Percentiles rank a stretch among this genome's conserved stretches.
These are phyloP conservation scores for Hermodice carunculata DNA, from an alignment of 2,888 invertebrate genomes.

Conservation along the genomic window DNA sequence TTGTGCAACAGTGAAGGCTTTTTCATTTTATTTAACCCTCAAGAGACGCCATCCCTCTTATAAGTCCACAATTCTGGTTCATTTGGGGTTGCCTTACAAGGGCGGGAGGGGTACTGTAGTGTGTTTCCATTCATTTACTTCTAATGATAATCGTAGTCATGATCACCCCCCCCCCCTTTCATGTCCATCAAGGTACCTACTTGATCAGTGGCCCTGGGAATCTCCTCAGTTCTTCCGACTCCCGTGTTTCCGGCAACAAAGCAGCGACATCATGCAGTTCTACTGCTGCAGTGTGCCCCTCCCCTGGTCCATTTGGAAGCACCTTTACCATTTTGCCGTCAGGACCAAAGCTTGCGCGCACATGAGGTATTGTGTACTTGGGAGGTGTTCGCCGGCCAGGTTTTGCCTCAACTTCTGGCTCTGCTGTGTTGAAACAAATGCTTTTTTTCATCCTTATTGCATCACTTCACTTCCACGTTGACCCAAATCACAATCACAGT, in stretches of 20 bases:
- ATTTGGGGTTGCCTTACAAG: no score
- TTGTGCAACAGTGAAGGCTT: no score
- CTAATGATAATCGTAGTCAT: no score
- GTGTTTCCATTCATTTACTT: no score
- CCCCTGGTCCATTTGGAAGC: slow-evolving; percentile 82
- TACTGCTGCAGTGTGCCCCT: slow-evolving; percentile 83
- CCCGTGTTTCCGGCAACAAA: slow-evolving; percentile 47
- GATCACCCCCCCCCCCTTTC: no score
- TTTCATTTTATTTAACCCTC: no score
- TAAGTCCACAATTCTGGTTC: no score
- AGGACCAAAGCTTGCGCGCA: slow-evolving; percentile 69
- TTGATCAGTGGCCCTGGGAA: slow-evolving; percentile 88
- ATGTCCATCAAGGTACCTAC: no score
- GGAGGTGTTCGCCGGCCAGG: slow-evolving; percentile 81
- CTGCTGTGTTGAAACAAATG: not conserved
- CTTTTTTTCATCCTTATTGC: not conserved
- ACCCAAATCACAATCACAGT: no score
- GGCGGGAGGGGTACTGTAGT: no score
- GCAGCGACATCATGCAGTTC: slow-evolving; percentile 77
- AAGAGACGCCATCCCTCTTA: no score
- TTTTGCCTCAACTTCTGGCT: not conserved
- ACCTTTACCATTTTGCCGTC: slow-evolving; percentile 81
- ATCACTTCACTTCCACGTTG: no score
- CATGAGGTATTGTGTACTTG: slow-evolving; percentile 86
- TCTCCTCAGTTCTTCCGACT: slow-evolving; percentile 72